Base-by-base conservation (phyloP, 2,797 vertebrate genomes). In the Antrozous pallidus region DNA sequence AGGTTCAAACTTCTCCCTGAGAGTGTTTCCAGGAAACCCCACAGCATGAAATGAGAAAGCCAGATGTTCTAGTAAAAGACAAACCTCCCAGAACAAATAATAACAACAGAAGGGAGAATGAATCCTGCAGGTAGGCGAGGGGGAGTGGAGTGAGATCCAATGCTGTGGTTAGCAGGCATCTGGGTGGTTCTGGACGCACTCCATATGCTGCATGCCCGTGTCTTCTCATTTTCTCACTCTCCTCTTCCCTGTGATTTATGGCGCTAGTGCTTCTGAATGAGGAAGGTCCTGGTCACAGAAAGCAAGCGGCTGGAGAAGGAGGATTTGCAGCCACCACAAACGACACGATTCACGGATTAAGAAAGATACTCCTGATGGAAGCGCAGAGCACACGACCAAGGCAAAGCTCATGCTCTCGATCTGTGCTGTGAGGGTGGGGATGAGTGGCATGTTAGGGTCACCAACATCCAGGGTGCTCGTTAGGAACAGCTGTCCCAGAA, bases 1-100 rank as follows among this genome's bases (percentile, higher is more conserved):
- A 67, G 91, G 81, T 81, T 96, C 56, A 36, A 58, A 79, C 74
- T 90, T 78, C 84, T 81, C 88, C 58, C 94, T 20, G 42, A 51
- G 63, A 88, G 84, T 31, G 36, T 94, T 97, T 95, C 93, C 86
- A 96, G 91, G 93, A 95, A 97, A 95, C 80, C 78, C 38, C 51
- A 73, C 36, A 77, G 92, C 86, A 88, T 85, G 77, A 90, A 71
- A 86, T 56, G 81, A n/a, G 28, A n/a, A 63, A 65, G 49, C 73
- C 93, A 96, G 95, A 91, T 95, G 94, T 91, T 91, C 80, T 88
- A 88, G 73, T 82, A 56, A 88, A 87, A 87, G 54, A 13, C 45
- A 91, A 90, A 54, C 31, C 80, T 89, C n/a, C 84, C 86, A 61
- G 91, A 91, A 91, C 78, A 95, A 96, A 94, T 63, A 86, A 75